Base-by-base conservation (phyloP, 2,797 vertebrate genomes). In the Trichosurus vulpecula region DNA sequence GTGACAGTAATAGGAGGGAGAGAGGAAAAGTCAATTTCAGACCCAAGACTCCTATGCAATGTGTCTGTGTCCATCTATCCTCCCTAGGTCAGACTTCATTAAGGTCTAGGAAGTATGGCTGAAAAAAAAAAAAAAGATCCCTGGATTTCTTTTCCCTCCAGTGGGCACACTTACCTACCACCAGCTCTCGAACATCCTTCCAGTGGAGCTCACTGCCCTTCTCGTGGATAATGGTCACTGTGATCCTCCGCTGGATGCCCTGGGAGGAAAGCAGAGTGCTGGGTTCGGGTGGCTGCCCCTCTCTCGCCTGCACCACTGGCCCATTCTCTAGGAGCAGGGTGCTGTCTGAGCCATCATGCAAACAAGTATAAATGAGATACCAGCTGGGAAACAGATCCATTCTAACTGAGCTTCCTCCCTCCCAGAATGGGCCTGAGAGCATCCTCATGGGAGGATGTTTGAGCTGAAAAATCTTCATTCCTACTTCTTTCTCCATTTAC, bases 201-300 rank as follows among this genome's bases (percentile, higher is more conserved):
- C 99, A 99, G 97, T 99, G 99, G 57, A 99, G 99, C 97, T 99
- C 99, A 0, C 99, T 99, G 61, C 99, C 99, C 97, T 99, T 99
- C 98, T 99, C 99, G 0, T 99, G 99, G 98, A 99, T 99, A 11
- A 99, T 99, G 92, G 99, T 99, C 97, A 99, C 99, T 0, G 99
- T 99, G 98, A 99, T 99, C 97, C 99, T 99, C 35, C 99, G 98
- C 98, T 99, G 99, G 98, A 99, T 99, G 81, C 99, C 99, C 99
- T 99, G 98, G 94, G 25, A 87, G 3, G 19, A 81, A 87, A 0
- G 22, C 56, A 93, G 95, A 87, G n/a, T 47, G 14, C 22, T 47
- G 52, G 54, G 92, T 93, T 47, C 27, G 22, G 41, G 22, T 56
- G 29, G 16, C 41, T 81, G 41, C 66, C 35, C 61, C n/a, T 31